A percentile compares a stretch with the other conserved stretches of the same genome.
Evolutionary conservation across 2,888 invertebrate genomes (phyloP).

Genomic region (Marronus borbonicus): DNA sequence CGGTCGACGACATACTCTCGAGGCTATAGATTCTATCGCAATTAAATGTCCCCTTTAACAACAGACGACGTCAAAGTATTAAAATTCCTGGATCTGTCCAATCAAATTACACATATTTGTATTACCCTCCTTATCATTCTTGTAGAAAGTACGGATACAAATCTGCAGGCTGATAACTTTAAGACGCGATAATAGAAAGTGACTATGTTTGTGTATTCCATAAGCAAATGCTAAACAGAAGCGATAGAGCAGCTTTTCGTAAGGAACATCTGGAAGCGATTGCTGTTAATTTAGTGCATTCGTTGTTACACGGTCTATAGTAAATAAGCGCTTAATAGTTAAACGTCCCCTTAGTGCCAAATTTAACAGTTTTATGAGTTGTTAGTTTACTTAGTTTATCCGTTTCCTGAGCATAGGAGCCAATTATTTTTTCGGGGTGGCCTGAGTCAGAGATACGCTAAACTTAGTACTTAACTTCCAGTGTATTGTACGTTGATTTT

Average conservation of each 20-base stretch:
- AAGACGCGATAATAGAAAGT: too few relatives aligned
- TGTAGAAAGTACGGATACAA: too few relatives aligned
- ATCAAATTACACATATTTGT: too few relatives aligned
- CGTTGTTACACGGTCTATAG: conserved; percentile 59
- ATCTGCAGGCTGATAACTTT: too few relatives aligned
- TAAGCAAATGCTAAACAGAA: conserved; percentile 15
- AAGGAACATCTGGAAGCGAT: conserved; percentile 63
- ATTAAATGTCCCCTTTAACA: too few relatives aligned
- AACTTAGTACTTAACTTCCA: conserved; percentile 12
- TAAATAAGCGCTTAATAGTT: conserved; percentile 64
- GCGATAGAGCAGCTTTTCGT: not conserved
- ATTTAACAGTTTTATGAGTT: conserved; percentile 63
- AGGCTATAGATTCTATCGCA: too few relatives aligned
- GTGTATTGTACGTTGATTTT: not conserved
- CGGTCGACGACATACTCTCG: too few relatives aligned
- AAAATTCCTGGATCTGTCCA: too few relatives aligned
- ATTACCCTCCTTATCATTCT: too few relatives aligned
- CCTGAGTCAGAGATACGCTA: conserved; percentile 40
- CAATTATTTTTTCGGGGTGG: conserved; percentile 60
- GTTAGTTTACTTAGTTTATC: conserved; percentile 56
- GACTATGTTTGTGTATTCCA: not conserved
- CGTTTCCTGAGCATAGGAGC: conserved; percentile 48
- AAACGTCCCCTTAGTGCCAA: conserved; percentile 62
- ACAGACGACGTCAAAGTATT: too few relatives aligned
- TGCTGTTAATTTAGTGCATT: conserved; percentile 63